Percentiles rank a stretch among this genome's conserved stretches.
phyloP scores from a whole-genome alignment of 2,797 vertebrate genomes.

The Crenuchus spilurus region DNA sequence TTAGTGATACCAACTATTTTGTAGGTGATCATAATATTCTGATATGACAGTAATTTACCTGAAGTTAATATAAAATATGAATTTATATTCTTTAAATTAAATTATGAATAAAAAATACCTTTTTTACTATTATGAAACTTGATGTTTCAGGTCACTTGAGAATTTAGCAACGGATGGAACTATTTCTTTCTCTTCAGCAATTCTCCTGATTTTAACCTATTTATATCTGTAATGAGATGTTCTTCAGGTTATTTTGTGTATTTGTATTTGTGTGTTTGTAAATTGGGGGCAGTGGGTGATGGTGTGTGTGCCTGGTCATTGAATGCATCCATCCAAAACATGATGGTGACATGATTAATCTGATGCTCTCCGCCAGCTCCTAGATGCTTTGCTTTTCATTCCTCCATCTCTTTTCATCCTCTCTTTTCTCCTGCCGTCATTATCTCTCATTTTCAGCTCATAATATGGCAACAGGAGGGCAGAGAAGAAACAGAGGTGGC shows the following conservation, averaged over 20 bases:
- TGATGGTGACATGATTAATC: conserved; percentile 73
- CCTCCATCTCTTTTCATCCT: conserved; percentile 53
- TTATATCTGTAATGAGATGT: too few species aligned
- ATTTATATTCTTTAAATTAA: too few species aligned
- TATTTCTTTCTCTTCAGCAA: conserved; percentile 45
- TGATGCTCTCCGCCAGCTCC: conserved; percentile 88
- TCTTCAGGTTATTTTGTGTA: conserved; percentile 1
- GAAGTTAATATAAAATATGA: too few species aligned
- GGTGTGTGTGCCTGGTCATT: conserved; percentile 28
- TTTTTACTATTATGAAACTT: too few species aligned
- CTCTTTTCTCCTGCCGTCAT: conserved; percentile 44
- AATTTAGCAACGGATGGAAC: not conserved
- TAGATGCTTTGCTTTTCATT: conserved; percentile 73
- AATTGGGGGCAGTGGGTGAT: conserved; percentile 11
- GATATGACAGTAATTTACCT: too few species aligned
- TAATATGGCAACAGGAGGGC: conserved; percentile 10
- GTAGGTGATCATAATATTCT: too few species aligned
- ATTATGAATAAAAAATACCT: too few species aligned
- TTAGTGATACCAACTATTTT: too few species aligned
- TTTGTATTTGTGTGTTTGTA: conserved; percentile 35
- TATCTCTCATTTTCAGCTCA: not conserved
- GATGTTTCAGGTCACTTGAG: conserved; percentile 10
- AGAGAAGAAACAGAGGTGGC: not conserved
- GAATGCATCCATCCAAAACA: conserved; percentile 58
- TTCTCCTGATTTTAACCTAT: conserved; percentile 37